Percentiles rank a stretch among this genome's conserved stretches.
Evolutionary conservation across 2,797 vertebrate genomes (phyloP).

Genomic region (Rousettus madagascariensis): DNA sequence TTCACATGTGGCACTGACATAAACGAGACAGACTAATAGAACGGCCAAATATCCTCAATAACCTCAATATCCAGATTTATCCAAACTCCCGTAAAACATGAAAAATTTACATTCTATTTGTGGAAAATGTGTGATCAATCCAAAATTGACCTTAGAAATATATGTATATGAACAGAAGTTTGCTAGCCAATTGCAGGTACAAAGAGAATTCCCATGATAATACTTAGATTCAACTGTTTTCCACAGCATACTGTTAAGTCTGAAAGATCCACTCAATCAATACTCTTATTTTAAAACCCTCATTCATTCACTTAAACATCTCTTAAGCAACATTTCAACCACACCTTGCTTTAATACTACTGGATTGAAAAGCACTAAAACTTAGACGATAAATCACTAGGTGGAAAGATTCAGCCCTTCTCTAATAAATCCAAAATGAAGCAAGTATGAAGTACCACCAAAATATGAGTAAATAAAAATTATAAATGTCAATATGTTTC

Average conservation of each 20-base stretch:
- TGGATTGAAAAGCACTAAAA: not conserved
- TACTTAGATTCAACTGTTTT: not conserved
- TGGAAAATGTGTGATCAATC: not conserved
- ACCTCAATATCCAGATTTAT: not conserved
- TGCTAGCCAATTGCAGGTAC: not conserved
- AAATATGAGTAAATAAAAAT: not conserved
- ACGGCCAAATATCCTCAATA: not conserved
- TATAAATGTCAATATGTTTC: not conserved
- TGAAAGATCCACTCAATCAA: not conserved
- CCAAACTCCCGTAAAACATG: not conserved
- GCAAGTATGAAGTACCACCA: not conserved
- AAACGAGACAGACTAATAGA: not conserved
- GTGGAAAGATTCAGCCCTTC: not conserved
- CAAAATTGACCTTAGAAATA: not conserved
- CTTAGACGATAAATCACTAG: constrained; percentile 1
- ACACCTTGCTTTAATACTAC: not conserved
- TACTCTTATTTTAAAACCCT: constrained; percentile 29
- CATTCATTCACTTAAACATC: constrained; percentile 1
- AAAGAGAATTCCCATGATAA: constrained; percentile 24
- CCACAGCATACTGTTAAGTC: constrained; percentile 4
- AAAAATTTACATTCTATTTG: not conserved
- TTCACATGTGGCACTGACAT: not conserved
- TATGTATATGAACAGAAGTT: not conserved
- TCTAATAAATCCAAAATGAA: constrained; percentile 33
- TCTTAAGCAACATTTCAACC: not conserved